Evolutionary conservation across 2,797 vertebrate species (phyloP).

Genomic region (Microcaecilia unicolor): DNA sequence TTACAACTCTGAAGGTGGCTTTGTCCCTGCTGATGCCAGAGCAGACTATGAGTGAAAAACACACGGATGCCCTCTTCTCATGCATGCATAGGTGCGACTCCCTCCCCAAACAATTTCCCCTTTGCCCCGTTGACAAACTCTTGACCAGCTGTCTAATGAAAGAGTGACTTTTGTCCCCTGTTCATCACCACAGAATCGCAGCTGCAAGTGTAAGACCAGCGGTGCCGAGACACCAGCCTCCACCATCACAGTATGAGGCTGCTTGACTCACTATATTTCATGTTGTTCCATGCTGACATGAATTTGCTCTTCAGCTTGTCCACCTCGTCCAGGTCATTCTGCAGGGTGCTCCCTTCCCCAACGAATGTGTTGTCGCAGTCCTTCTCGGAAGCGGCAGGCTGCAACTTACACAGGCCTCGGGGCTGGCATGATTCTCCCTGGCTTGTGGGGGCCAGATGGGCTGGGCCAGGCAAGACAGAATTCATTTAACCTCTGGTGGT

Average conservation of each 20-base stretch:
- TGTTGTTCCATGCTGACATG: conserved; percentile 81
- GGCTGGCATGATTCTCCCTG: conserved; percentile 48
- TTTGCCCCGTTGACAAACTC: too few species aligned
- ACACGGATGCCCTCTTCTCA: too few species aligned
- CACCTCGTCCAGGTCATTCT: conserved; percentile 71
- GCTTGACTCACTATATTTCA: conserved; percentile 72
- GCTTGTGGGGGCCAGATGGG: conserved; percentile 65
- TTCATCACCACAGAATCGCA: too few species aligned
- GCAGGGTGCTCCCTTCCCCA: conserved; percentile 4
- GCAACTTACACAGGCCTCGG: conserved; percentile 21
- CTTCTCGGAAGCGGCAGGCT: conserved; percentile 4
- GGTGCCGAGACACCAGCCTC: not conserved
- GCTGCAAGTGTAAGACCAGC: too few species aligned
- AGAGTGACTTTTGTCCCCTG: too few species aligned
- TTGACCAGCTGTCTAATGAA: too few species aligned
- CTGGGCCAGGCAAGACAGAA: conserved; percentile 72
- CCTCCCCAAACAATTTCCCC: too few species aligned
- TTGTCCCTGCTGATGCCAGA: too few species aligned
- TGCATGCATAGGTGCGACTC: too few species aligned
- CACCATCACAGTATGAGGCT: too few species aligned
- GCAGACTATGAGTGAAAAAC: too few species aligned
- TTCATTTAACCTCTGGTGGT: conserved; percentile 60
- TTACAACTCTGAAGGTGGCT: too few species aligned
- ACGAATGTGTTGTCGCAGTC: conserved; percentile 1
- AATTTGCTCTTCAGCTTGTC: conserved; percentile 82